These are phyloP conservation scores for Onychomys leucogaster DNA, from an alignment of 2,797 vertebrate genomes.

Conservation along the genomic window DNA sequence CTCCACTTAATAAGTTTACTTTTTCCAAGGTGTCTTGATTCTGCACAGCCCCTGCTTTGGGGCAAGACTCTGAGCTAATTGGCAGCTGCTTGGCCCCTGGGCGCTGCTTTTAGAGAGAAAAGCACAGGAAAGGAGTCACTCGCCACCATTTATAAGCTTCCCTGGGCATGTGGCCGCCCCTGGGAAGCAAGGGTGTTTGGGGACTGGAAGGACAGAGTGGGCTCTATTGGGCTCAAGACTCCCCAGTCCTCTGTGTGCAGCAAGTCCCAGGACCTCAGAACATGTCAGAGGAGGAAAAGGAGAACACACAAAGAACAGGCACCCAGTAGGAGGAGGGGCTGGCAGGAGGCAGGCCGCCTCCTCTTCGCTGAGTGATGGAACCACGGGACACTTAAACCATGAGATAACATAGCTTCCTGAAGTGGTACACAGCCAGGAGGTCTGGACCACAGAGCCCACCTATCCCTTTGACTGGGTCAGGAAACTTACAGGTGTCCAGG, in stretches of 20 bases:
- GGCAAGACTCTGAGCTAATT: slow-evolving; percentile 82
- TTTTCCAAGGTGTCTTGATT: slow-evolving; percentile 82
- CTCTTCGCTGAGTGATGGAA: neutral
- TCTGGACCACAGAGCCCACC: accelerated
- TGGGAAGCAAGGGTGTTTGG: slow-evolving; percentile 14
- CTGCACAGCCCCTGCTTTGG: slow-evolving; percentile 67
- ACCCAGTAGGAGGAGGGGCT: neutral
- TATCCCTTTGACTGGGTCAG: neutral
- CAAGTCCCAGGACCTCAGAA: neutral
- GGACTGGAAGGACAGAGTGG: neutral
- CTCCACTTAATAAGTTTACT: slow-evolving; percentile 85
- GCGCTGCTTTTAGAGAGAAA: slow-evolving; percentile 75
- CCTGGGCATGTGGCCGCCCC: slow-evolving; percentile 54
- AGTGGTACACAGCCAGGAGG: neutral
- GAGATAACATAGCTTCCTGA: neutral
- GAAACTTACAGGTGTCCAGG: neutral
- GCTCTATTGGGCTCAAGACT: neutral
- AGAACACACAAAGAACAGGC: neutral
- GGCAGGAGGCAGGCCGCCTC: neutral
- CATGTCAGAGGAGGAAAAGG: too few relatives aligned
- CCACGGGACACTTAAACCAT: too few relatives aligned
- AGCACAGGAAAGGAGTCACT: slow-evolving; percentile 77
- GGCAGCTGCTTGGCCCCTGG: slow-evolving; percentile 77
- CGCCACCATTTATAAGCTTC: slow-evolving; percentile 68
- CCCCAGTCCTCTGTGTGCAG: accelerated